Evolutionary conservation across 64 coral and sea anemone genomes (phyloP), one percentile per base, ranked within the genome.

Genomic region (Pocillopora damicornis): DNA sequence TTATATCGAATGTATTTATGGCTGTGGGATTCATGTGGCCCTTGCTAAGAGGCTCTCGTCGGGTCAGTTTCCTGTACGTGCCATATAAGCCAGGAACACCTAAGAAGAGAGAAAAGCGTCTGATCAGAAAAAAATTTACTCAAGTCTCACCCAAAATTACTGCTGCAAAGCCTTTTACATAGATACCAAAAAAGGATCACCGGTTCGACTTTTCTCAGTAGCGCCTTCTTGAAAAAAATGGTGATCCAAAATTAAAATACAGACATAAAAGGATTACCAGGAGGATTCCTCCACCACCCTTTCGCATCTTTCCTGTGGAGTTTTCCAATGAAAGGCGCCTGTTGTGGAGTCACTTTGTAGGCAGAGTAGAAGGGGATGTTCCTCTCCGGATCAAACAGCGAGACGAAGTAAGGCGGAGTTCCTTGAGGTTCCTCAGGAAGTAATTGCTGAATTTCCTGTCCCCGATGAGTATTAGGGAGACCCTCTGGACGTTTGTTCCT

Each of bases 341-440:
- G 73, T 30, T 4, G 1, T 0, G 86, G 86, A 17, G 86, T 87
- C 58, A 87, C 86, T 14, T 87, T 87, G 86, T 87, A 87, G 5
- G 86, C 86, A 9, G 86, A 76, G 76, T 87, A 87, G 18, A 87
- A 60, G 16, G 86, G 86, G 15, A 87, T 87, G 38, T 87, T 87
- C 17, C 75, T 76, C 16, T 42, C 25, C 26, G 22, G 1, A 76
- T 87, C 86, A 76, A 75, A 87, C 36, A 87, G 86, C n/a, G 86
- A 87, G 12, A 63, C 73, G 34, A 87, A 87, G 73, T 87, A 87
- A 76, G 86, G 71, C 20, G 30, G 13, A 63, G 79, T 63, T n/a
- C 18, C 69, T 15, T 11, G 3, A 1, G 56, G 25, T 14, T 58
- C 57, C 2, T 3, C 22, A 60, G 57, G 57, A 60, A 61, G 56